Evolutionary conservation across 2,113 vertebrate genomes (phyloP).

Genomic region (Antennarius striatus): DNA sequence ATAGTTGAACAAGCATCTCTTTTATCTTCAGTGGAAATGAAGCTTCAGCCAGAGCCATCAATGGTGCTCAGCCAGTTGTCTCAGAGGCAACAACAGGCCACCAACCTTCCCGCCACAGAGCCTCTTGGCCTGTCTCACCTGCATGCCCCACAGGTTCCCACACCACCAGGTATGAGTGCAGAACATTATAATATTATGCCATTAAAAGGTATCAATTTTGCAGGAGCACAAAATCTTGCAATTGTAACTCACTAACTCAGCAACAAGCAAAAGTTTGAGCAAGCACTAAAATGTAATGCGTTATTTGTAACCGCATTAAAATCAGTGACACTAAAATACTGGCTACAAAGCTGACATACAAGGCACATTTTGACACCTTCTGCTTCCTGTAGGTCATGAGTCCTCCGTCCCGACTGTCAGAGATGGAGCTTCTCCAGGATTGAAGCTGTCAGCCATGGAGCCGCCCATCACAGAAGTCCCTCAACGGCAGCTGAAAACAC

Average conservation of each 20-base stretch:
- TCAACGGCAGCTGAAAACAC: conserved; percentile 87
- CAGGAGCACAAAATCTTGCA: too few relatives aligned
- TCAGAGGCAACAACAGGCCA: conserved; percentile 85
- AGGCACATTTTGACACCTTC: neutral
- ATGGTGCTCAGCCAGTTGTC: conserved; percentile 92
- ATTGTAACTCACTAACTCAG: neutral
- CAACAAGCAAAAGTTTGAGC: too few relatives aligned
- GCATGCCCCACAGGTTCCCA: conserved; percentile 74
- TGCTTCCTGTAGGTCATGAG: conserved; percentile 80
- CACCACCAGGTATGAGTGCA: conserved; percentile 62
- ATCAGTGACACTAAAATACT: neutral
- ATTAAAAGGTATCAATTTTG: neutral
- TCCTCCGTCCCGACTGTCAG: conserved; percentile 78
- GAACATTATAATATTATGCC: neutral
- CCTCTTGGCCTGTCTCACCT: conserved; percentile 53
- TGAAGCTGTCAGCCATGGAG: conserved; percentile 81
- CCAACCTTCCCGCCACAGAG: conserved; percentile 59
- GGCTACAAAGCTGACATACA: neutral
- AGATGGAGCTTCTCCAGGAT: conserved; percentile 71
- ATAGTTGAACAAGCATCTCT: neutral
- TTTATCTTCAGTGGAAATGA: conserved; percentile 83
- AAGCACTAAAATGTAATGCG: neutral
- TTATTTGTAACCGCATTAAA: neutral
- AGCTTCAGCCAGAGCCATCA: conserved; percentile 93
- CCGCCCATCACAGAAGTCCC: conserved; percentile 77